Conservation (phyloP, 2,888 invertebrate species). For the Spisula solida region DNA sequence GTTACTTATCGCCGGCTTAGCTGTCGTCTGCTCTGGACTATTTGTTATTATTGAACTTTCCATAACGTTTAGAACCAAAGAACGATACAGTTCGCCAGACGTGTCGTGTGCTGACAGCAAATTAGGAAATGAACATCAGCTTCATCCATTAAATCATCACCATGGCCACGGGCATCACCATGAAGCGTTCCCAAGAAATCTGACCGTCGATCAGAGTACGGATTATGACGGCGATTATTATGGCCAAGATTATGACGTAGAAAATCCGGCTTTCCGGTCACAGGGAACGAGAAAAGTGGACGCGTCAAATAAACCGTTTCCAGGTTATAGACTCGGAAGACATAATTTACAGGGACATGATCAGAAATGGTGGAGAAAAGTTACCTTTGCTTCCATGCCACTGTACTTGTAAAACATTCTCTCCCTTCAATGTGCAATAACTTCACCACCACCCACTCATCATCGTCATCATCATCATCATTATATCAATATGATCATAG, state of each 20-base stretch:
- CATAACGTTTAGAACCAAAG: constrained; percentile 50
- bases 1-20: constrained; percentile 50
- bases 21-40: constrained; percentile 38
- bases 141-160: constrained; percentile 27
- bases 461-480: neutral
- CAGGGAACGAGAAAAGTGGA: constrained; percentile 57
- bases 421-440: neutral
- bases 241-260: constrained; percentile 58
- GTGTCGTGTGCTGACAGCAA: neutral
- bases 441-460: neutral
- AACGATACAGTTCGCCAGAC: neutral
- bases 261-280: constrained; percentile 55
- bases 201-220: constrained; percentile 39
- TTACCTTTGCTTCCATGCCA: constrained; percentile 49
- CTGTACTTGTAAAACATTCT: neutral
- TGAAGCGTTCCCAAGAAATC: constrained; percentile 13
- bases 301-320: constrained; percentile 53
- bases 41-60: constrained; percentile 51
- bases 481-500: too few species aligned
- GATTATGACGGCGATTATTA: constrained; percentile 55
- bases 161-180: constrained; percentile 23
- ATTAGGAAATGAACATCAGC: constrained; percentile 38
- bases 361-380: constrained; percentile 67
- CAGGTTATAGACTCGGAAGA: constrained; percentile 60
- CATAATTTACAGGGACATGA: constrained; percentile 64